Evolutionary conservation across 2,888 invertebrate species (phyloP).

Genomic region (Diadegma fenestrale): DNA sequence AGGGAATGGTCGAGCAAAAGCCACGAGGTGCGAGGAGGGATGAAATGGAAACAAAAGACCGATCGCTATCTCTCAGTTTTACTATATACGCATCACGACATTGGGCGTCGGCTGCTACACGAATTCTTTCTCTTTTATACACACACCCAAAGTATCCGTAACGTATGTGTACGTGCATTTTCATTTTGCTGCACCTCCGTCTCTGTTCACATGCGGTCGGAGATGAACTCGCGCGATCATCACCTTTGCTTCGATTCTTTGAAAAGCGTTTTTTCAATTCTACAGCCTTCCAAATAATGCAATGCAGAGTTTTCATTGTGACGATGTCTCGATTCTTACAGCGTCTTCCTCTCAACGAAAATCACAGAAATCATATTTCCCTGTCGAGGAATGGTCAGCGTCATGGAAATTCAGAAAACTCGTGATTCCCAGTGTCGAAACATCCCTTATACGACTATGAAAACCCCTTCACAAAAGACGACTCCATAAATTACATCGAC

Average conservation of each 20-base stretch:
- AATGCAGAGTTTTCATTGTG: background rate
- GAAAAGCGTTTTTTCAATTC: background rate
- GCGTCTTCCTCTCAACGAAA: background rate
- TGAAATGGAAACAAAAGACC: slow-evolving; percentile 82
- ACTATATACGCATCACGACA: slow-evolving; percentile 31
- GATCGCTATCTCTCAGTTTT: slow-evolving; percentile 77
- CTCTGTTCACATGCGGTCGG: slow-evolving; percentile 39
- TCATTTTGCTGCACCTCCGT: slow-evolving; percentile 35
- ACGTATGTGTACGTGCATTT: slow-evolving; percentile 22
- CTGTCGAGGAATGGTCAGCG: background rate
- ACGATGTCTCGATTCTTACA: background rate
- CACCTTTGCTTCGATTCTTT: slow-evolving; percentile 23
- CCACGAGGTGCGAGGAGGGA: slow-evolving; percentile 79
- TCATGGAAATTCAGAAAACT: background rate
- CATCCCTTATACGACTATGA: background rate
- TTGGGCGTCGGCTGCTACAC: slow-evolving; percentile 64
- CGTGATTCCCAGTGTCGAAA: background rate
- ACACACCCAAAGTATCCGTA: background rate
- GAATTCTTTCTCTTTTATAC: slow-evolving; percentile 39
- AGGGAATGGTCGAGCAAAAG: slow-evolving; percentile 67
- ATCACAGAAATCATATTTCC: background rate
- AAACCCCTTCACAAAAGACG: slow-evolving; percentile 10
- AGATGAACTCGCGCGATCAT: slow-evolving; percentile 49
- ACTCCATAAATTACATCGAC: slow-evolving; percentile 67
- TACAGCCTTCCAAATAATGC: background rate